Evolutionary conservation across 2,113 vertebrate genomes (phyloP).

Genomic region (Kryptolebias marmoratus): DNA sequence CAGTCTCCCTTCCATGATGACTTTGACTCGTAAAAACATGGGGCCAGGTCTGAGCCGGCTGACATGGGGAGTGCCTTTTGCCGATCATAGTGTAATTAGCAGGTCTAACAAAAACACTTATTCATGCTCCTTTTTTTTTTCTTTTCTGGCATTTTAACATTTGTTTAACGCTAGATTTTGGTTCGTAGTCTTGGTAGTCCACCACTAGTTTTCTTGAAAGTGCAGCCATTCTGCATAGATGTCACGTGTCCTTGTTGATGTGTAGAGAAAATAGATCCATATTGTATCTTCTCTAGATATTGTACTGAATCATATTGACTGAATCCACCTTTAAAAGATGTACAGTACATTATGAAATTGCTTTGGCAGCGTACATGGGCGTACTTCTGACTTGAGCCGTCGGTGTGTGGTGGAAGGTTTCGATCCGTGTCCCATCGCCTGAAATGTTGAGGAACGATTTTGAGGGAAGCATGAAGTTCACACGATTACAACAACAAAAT

Average conservation of each 20-base stretch:
- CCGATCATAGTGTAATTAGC: constrained; percentile 70
- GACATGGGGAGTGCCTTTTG: constrained; percentile 82
- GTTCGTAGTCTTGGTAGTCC: constrained; percentile 72
- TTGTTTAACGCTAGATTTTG: constrained; percentile 78
- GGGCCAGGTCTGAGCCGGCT: constrained; percentile 61
- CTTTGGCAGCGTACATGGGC: constrained; percentile 81
- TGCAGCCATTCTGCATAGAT: constrained; percentile 84
- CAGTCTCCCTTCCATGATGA: constrained; percentile 64
- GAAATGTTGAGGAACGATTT: constrained; percentile 61
- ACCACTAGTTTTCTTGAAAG: constrained; percentile 83
- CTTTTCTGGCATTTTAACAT: constrained; percentile 25
- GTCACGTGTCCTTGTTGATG: constrained; percentile 88
- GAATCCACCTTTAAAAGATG: constrained; percentile 82
- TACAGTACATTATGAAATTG: constrained; percentile 78
- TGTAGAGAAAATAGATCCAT: constrained; percentile 86
- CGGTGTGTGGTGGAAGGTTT: constrained; percentile 87
- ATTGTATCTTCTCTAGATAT: constrained; percentile 86
- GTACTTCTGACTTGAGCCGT: constrained; percentile 75
- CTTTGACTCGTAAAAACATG: constrained; percentile 43
- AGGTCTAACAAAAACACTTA: constrained; percentile 69
- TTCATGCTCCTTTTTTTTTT: constrained; percentile 64
- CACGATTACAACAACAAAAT: constrained; percentile 14
- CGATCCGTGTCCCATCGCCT: constrained; percentile 76
- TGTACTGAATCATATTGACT: constrained; percentile 83
- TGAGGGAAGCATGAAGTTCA: constrained; percentile 76